phyloP scores from a whole-genome alignment of 2,888 invertebrate genomes.

The Tromatobia lineatoria region DNA sequence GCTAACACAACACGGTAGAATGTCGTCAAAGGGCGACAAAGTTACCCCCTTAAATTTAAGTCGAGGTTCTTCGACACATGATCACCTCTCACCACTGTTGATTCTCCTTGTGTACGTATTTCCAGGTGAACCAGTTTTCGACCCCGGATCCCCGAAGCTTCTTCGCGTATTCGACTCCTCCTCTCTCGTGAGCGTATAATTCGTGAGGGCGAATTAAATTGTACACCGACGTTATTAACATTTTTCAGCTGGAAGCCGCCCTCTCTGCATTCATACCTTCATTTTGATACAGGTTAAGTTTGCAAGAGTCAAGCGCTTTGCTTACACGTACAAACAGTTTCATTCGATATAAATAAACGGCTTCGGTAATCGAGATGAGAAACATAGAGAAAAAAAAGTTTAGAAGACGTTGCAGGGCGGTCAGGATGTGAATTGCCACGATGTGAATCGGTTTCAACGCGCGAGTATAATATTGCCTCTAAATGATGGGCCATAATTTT shows the following conservation, averaged over 20 bases:
- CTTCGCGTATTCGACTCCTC: conserved; percentile 10
- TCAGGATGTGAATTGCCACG: background rate
- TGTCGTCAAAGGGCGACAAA: conserved; percentile 23
- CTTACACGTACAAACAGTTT: conserved; percentile 1
- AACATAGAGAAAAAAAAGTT: background rate
- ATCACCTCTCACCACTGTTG: background rate
- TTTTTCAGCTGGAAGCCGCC: conserved; percentile 52
- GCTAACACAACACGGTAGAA: background rate
- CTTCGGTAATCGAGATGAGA: conserved; percentile 16
- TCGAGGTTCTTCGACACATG: conserved; percentile 3
- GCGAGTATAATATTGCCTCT: background rate
- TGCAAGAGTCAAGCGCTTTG: background rate
- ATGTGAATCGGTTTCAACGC: conserved; percentile 3
- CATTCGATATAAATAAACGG: background rate
- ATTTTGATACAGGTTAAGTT: conserved; percentile 24
- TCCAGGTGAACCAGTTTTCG: conserved; percentile 57
- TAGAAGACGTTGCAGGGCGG: background rate
- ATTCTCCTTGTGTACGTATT: conserved; percentile 8
- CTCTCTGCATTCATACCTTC: conserved; percentile 31
- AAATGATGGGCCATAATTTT: background rate
- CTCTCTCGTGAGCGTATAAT: conserved; percentile 45
- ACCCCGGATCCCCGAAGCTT: background rate
- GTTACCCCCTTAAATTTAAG: conserved; percentile 29
- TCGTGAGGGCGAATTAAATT: conserved; percentile 65
- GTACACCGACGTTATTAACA: conserved; percentile 62